Evolutionary conservation across 2,888 invertebrate genomes (phyloP), one percentile per base, ranked within the genome.

Genomic region (Andrena dorsata): DNA sequence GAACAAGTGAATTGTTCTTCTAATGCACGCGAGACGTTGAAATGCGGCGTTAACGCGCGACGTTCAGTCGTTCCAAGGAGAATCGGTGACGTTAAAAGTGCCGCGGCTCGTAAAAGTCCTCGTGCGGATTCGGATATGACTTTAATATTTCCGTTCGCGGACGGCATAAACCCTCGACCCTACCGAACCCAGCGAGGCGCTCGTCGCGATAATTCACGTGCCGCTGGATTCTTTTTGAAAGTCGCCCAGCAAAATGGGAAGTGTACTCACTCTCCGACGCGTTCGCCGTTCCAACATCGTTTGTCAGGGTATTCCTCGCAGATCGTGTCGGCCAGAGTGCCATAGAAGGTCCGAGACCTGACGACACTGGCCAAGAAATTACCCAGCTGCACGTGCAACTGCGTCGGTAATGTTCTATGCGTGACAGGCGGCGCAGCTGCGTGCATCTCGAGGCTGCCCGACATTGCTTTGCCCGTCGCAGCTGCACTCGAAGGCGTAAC

Each of bases 201-300:
- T 51, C 7, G 1, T 30, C 30, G n/a, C 26, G 26, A 64, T 64
- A 53, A 64, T 72, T 63, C 51, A 64, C 64, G 61, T 8, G 49
- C 16, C 47, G 23, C 28, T n/a, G 69, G 56, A n/a, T 23, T n/a
- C n/a, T 47, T 47, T 58, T 60, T 41, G 41, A 47, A 28, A 60
- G n/a, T 49, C 13, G 30, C 26, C 6, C 16, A 23, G 49, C 8
- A 51, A 73, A 73, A 53, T 26, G 28, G 23, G 13, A 58, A 60
- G 13, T 71, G 78, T 88, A 96, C 97, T 96, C 92, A 97, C 97
- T 97, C 96, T 94, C 96, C 97, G 88, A 97, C 95, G 82, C 95
- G 94, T 87, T 96, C 96, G 66, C 98, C 98, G 91, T 97, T 98
- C 98, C 98, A 98, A 94, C 98, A 98, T 84, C 95, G 88, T 75